Percentiles rank a stretch among this genome's conserved stretches.
Conservation (phyloP, 2,113 vertebrate genomes). For the Catharus minimus region DNA sequence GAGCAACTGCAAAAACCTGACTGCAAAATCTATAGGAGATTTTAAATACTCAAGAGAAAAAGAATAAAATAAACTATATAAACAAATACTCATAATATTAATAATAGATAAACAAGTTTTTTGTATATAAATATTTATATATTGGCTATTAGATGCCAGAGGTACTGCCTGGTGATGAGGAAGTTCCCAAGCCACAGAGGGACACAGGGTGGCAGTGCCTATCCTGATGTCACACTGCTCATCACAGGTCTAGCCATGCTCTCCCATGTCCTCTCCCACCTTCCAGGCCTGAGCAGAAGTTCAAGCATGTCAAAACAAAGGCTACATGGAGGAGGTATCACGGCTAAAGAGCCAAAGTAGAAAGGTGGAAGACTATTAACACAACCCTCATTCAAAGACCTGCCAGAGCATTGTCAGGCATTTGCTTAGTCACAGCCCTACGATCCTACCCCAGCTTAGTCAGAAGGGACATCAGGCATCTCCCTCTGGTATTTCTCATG, state of each 20-base stretch:
- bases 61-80: not conserved
- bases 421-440: not conserved
- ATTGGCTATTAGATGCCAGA: not conserved
- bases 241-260: accelerated
- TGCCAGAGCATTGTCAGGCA: not conserved
- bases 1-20: not conserved
- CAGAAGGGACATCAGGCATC: not conserved
- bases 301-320: not conserved
- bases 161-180: not conserved
- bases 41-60: not conserved
- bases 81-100: not conserved
- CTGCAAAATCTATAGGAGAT: not conserved
- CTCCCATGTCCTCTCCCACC: not conserved
- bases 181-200: not conserved
- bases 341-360: not conserved
- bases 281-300: not conserved
- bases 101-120: not conserved
- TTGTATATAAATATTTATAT: no score
- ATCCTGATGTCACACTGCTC: not conserved
- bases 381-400: not conserved
- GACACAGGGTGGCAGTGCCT: not conserved
- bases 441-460: accelerated
- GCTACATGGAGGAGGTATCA: not conserved
- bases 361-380: not conserved
- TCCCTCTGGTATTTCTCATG: not conserved